Percentiles rank a stretch among this genome's conserved stretches.
These are phyloP conservation scores for Apodemus speciosus DNA, from an alignment of 2,113 vertebrate genomes.

Conservation along the genomic window DNA sequence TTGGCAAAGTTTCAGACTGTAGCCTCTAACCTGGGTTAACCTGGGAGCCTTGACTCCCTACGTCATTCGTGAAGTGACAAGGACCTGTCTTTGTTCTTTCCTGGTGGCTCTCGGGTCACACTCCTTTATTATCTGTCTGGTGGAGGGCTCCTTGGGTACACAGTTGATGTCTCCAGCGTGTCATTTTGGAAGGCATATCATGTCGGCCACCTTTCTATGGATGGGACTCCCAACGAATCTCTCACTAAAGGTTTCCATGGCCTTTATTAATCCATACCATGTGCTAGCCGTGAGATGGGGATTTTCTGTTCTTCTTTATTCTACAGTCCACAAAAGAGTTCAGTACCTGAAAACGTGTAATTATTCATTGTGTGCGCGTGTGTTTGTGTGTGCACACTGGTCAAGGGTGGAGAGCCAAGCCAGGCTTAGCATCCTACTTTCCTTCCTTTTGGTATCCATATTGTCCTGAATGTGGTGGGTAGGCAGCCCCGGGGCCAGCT, in stretches of 20 bases:
- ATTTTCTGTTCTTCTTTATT: slow-evolving; percentile 22
- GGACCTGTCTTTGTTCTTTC: background rate
- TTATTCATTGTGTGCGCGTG: background rate
- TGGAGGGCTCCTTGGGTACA: background rate
- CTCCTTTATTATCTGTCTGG: background rate
- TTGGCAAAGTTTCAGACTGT: background rate
- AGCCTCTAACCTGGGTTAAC: background rate
- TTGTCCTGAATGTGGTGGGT: background rate
- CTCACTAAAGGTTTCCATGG: background rate
- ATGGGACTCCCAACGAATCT: background rate
- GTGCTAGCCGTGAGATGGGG: background rate
- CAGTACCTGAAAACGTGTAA: background rate
- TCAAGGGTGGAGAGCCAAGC: background rate
- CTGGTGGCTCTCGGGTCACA: too few species aligned
- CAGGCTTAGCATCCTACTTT: background rate
- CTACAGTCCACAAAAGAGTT: background rate
- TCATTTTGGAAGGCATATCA: accelerated
- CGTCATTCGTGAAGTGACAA: background rate
- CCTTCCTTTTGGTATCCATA: background rate
- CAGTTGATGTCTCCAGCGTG: background rate
- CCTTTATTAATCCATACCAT: background rate
- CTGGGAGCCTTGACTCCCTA: background rate
- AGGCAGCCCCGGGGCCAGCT: too few species aligned
- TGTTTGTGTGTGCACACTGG: background rate
- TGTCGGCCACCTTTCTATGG: background rate